Base-by-base conservation (phyloP, 2,113 vertebrate species). In the Lepus americanus region DNA sequence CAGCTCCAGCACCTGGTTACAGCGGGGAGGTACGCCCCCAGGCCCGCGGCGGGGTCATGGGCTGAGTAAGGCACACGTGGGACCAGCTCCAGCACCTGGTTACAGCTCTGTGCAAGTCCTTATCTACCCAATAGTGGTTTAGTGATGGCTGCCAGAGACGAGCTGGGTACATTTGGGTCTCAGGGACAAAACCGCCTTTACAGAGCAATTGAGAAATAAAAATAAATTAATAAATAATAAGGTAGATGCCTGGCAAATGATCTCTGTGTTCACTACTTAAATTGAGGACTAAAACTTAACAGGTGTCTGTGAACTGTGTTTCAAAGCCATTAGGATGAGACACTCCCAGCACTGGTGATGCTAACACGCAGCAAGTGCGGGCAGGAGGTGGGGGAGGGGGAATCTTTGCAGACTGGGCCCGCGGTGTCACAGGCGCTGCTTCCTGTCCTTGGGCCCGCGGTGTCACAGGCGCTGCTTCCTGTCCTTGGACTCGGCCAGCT, bases 51-150 rank as follows among this genome's bases (percentile, higher is more conserved):
- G 33, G 33, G 19, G 55, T 59, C 19, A 9, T 1, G 23, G 74
- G 3, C 19, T 9, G 31, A 12, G 16, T 19, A 9, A 39, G 63
- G 16, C 11, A 2, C 20, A 51, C 0, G 0, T 44, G 44, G 44
- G 44, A 44, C 31, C 33, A 17, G 22, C 0, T 2, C 16, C 36
- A 3, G 27, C 31, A 16, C 7, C 25, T 16, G 0, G 11, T 5
- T 2, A 19, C 0, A 53, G 55, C n/a, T 33, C n/a, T 0, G 20
- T 2, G 27, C 10, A 1, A 0, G 7, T 2, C 0, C 19, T 25
- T 4, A 39, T 2, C 25, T 4, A 9, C 5, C 39, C 9, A 3
- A 4, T 13, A 17, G 33, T 1, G 3, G 12, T 9, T 36, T 4
- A 59, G 31, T 44, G n/a, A 67, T 31, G 27, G 59, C 2, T 27